Evolutionary conservation across 1,140 invertebrate genomes (phyloP).

Genomic region (Lutraria rhynchaena): DNA sequence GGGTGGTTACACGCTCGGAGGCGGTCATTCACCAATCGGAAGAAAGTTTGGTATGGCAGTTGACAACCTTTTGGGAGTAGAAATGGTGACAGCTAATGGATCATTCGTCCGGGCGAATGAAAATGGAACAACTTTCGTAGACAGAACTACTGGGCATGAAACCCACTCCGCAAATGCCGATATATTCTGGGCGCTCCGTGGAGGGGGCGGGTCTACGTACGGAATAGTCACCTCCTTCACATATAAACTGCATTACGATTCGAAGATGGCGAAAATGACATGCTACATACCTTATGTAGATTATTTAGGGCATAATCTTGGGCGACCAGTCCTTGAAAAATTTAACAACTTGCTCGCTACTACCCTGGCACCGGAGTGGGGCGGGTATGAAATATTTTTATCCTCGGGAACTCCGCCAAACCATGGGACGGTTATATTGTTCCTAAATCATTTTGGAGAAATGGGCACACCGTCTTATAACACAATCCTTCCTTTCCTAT

Average conservation of each 20-base stretch:
- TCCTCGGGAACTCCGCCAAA: not conserved
- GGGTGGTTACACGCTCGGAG: slow-evolving; percentile 70
- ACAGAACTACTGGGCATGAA: not conserved
- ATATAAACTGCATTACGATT: slow-evolving; percentile 63
- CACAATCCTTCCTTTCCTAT: slow-evolving; percentile 25
- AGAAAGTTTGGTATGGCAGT: slow-evolving; percentile 66
- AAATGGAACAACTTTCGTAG: slow-evolving; percentile 10
- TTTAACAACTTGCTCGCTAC: slow-evolving; percentile 22
- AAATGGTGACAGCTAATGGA: slow-evolving; percentile 64
- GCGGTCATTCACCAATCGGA: slow-evolving; percentile 68
- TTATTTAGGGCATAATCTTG: not conserved
- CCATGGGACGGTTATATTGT: slow-evolving; percentile 17
- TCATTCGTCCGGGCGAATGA: slow-evolving; percentile 25
- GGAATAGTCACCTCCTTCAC: slow-evolving; percentile 66
- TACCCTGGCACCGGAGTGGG: slow-evolving; percentile 50
- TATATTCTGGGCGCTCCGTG: slow-evolving; percentile 73
- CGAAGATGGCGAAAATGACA: slow-evolving; percentile 24
- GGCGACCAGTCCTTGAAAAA: slow-evolving; percentile 14
- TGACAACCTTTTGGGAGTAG: slow-evolving; percentile 68
- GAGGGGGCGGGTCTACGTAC: slow-evolving; percentile 71
- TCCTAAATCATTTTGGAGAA: slow-evolving; percentile 50
- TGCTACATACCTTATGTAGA: not conserved
- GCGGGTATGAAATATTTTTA: slow-evolving; percentile 43
- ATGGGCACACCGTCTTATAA: slow-evolving; percentile 8
- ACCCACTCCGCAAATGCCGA: slow-evolving; percentile 47